Conservation (phyloP, 2,797 vertebrate species). For the Helarctos malayanus region DNA sequence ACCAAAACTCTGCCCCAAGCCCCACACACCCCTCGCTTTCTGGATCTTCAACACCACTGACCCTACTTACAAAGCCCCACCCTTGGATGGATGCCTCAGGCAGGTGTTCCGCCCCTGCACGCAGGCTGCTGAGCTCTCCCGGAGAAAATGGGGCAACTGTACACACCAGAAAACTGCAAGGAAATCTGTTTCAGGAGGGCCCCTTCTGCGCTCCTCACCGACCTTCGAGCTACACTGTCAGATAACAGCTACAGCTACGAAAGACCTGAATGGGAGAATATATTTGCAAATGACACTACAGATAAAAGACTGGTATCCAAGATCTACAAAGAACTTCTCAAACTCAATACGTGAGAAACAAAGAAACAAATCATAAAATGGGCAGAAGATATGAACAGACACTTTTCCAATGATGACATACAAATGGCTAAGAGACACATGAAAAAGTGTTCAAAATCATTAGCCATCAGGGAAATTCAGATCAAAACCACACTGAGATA, state of each 20-base stretch:
- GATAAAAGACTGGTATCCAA: too few relatives aligned
- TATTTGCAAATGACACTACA: too few relatives aligned
- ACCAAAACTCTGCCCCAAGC: not conserved
- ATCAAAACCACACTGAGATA: too few relatives aligned
- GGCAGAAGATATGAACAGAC: too few relatives aligned
- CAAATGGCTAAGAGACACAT: too few relatives aligned
- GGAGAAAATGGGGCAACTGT: not conserved
- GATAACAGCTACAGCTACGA: not conserved
- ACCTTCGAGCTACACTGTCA: not conserved
- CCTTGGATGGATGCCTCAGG: not conserved
- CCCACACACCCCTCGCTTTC: not conserved
- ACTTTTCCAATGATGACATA: too few relatives aligned
- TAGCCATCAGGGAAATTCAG: too few relatives aligned
- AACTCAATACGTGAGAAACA: too few relatives aligned
- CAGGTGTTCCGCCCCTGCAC: not conserved
- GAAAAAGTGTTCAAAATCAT: too few relatives aligned
- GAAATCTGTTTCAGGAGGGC: not conserved
- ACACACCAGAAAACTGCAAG: not conserved
- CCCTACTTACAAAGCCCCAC: not conserved
- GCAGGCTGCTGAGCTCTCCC: not conserved
- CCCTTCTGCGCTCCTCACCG: not conserved
- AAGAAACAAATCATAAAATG: too few relatives aligned
- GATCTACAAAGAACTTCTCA: too few relatives aligned
- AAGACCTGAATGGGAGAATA: too few relatives aligned
- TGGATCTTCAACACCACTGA: not conserved